Conservation (phyloP, 2,888 invertebrate genomes). For the Willowsia nigromaculata region DNA sequence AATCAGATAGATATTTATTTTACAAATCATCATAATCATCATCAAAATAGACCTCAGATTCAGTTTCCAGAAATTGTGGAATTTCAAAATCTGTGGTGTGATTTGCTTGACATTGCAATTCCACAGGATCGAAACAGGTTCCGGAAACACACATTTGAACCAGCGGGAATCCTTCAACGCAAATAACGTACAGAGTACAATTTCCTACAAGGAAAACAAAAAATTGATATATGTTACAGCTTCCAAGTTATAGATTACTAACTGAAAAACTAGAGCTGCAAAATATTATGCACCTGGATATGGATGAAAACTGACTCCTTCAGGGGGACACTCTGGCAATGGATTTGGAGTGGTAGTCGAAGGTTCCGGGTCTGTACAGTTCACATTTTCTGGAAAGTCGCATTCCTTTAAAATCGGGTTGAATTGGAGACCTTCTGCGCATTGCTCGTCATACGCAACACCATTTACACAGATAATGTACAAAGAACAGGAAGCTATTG, state of each 20-base stretch:
- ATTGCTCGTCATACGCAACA: not conserved
- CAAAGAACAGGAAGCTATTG: slow-evolving; percentile 48
- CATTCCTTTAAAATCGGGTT: slow-evolving; percentile 58
- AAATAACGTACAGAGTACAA: slow-evolving; percentile 47
- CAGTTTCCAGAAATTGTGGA: not conserved
- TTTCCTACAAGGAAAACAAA: too few species aligned
- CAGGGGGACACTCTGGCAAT: slow-evolving; percentile 43
- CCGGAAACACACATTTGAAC: slow-evolving; percentile 25
- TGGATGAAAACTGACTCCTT: slow-evolving; percentile 8
- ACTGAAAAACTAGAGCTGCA: too few species aligned
- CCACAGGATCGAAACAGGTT: slow-evolving; percentile 19
- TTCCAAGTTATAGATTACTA: too few species aligned
- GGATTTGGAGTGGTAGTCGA: not conserved
- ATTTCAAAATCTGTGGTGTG: not conserved
- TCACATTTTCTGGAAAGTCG: slow-evolving; percentile 79
- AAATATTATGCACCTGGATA: slow-evolving; percentile 47
- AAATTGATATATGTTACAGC: too few species aligned
- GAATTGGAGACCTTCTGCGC: slow-evolving; percentile 44
- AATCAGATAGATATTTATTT: too few species aligned
- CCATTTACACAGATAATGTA: slow-evolving; percentile 65
- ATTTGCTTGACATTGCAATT: not conserved
- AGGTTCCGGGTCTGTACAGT: slow-evolving; percentile 78
- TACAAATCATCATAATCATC: too few species aligned
- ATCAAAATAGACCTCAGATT: not conserved
- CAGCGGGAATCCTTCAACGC: slow-evolving; percentile 42